Percentiles rank a stretch among this genome's conserved stretches.
Evolutionary conservation across 53 echinoderm and acorn worm species (phyloP).

Genomic region (Crossaster papposus): DNA sequence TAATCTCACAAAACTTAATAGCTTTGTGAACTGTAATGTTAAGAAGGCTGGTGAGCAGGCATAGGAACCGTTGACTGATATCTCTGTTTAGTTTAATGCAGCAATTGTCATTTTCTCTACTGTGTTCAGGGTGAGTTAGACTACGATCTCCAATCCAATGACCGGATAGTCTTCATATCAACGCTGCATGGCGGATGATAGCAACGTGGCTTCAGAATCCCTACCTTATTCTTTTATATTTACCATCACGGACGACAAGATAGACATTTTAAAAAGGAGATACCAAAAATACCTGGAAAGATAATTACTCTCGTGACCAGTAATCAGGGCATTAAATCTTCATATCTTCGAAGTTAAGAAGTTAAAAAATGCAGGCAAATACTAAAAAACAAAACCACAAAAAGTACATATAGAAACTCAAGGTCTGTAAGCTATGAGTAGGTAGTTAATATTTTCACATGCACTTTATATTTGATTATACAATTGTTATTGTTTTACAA

Average conservation of each 20-base stretch:
- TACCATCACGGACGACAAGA: neutral
- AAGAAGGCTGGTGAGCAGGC: too few relatives aligned
- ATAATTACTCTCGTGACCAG: too few relatives aligned
- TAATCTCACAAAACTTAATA: too few relatives aligned
- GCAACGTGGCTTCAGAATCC: neutral
- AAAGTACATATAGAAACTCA: neutral
- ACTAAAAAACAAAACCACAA: neutral
- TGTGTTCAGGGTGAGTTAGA: constrained; percentile 85
- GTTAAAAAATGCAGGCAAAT: neutral
- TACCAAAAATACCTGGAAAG: too few relatives aligned
- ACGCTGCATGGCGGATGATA: constrained; percentile 91
- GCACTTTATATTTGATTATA: constrained; percentile 43
- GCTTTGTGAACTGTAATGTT: too few relatives aligned
- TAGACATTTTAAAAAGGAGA: neutral
- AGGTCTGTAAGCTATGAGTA: neutral
- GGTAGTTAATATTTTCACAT: constrained; percentile 40
- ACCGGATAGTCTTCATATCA: constrained; percentile 93
- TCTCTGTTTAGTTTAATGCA: too few relatives aligned
- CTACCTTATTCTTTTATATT: neutral
- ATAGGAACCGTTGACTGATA: too few relatives aligned
- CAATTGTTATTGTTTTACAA: constrained; percentile 51
- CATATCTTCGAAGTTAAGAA: too few relatives aligned
- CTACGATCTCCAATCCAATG: constrained; percentile 78
- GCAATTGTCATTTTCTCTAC: neutral
- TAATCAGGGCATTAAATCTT: too few relatives aligned